Conservation (phyloP, 2,888 invertebrate genomes). For the Dendrolimus pini region DNA sequence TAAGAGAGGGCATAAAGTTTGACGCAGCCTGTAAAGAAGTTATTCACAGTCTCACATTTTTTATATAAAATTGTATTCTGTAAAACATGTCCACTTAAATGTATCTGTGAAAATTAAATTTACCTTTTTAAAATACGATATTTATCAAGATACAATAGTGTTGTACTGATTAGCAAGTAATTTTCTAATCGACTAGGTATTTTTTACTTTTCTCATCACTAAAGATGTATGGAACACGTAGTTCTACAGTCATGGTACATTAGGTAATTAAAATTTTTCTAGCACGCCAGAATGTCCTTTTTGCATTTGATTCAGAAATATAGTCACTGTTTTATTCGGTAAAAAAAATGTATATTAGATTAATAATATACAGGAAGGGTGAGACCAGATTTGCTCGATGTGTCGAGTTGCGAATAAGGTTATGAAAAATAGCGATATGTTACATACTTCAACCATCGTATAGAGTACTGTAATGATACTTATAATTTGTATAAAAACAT, state of each 20-base stretch:
- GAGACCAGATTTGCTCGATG: neutral
- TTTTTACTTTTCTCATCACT: conserved; percentile 31
- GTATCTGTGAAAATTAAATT: conserved; percentile 12
- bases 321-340: conserved; percentile 41
- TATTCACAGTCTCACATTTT: conserved; percentile 9
- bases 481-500: no score
- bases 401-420: no score
- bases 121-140: conserved; percentile 10
- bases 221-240: conserved; percentile 31
- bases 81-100: conserved; percentile 13
- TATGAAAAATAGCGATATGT: no score
- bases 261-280: conserved; percentile 40
- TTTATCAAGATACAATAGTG: conserved; percentile 22
- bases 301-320: conserved; percentile 48
- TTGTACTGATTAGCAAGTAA: conserved; percentile 54
- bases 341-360: conserved; percentile 30
- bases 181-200: conserved; percentile 35
- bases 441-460: no score
- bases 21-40: neutral
- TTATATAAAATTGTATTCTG: neutral
- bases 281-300: conserved; percentile 51
- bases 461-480: no score
- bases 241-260: conserved; percentile 28
- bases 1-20: neutral
- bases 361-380: conserved; percentile 25